A percentile compares a stretch with the other conserved stretches of the same genome.
These are phyloP conservation scores for Drosophila biarmipes DNA, from an alignment of 1,140 invertebrate genomes.

Conservation along the genomic window DNA sequence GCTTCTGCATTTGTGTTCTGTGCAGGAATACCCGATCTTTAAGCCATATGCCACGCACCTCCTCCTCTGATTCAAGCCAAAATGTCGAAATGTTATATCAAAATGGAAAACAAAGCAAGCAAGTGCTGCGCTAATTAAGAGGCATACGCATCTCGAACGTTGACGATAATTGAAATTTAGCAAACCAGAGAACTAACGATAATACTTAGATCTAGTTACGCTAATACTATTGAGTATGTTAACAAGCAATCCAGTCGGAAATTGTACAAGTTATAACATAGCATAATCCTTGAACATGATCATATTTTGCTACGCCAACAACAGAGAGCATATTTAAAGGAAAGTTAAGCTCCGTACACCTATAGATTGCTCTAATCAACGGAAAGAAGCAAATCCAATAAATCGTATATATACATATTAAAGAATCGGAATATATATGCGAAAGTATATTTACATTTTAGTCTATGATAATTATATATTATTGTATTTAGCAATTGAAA, in stretches of 20 bases:
- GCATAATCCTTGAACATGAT: conserved; percentile 28
- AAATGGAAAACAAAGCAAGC: conserved; percentile 14
- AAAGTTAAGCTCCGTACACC: conserved; percentile 55
- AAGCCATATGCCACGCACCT: conserved; percentile 19
- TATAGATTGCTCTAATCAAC: conserved; percentile 50
- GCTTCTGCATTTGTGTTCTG: conserved; percentile 21
- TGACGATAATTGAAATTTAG: conserved; percentile 37
- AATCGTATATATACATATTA: conserved; percentile 56
- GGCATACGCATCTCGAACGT: conserved; percentile 38
- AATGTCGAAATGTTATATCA: conserved; percentile 35
- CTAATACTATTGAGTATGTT: conserved; percentile 23
- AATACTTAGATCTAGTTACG: conserved; percentile 55
- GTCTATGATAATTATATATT: conserved; percentile 70
- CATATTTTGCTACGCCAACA: conserved; percentile 60
- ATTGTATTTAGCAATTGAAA: conserved; percentile 76
- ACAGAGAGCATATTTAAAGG: conserved; percentile 22
- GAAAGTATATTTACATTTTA: conserved; percentile 73
- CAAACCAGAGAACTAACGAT: conserved; percentile 38
- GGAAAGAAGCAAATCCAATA: conserved; percentile 45
- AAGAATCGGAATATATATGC: conserved; percentile 54
- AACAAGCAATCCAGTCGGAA: conserved; percentile 16
- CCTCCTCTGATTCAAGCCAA: conserved; percentile 59
- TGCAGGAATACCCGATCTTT: conserved; percentile 12
- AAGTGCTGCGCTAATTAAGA: conserved; percentile 7
- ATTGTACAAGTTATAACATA: conserved; percentile 28